phyloP scores from a whole-genome alignment of 1,140 invertebrate genomes.

The Drosophila pachea region DNA sequence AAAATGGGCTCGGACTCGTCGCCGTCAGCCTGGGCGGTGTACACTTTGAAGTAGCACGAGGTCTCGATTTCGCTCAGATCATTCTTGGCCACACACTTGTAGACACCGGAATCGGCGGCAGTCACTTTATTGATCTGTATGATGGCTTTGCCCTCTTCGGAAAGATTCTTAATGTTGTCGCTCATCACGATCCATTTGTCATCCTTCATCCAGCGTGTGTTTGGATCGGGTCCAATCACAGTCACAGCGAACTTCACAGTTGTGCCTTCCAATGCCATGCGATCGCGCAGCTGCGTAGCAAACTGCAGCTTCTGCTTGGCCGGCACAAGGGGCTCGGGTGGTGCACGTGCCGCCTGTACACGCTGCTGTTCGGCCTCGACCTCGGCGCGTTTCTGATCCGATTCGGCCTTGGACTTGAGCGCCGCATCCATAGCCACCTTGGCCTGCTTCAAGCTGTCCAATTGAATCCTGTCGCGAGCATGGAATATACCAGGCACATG shows the following conservation, averaged over 20 bases:
- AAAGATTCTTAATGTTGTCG: constrained; percentile 66
- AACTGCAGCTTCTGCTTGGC: constrained; percentile 81
- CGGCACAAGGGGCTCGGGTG: constrained; percentile 67
- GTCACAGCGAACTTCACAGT: constrained; percentile 90
- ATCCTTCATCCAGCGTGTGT: constrained; percentile 91
- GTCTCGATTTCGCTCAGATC: constrained; percentile 76
- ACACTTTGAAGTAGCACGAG: constrained; percentile 78
- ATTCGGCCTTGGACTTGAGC: constrained; percentile 67
- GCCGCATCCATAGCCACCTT: constrained; percentile 67
- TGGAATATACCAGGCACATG: constrained; percentile 75
- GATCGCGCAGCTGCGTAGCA: constrained; percentile 88
- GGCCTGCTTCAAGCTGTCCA: constrained; percentile 67
- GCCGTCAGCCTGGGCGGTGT: constrained; percentile 70
- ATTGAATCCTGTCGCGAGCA: constrained; percentile 63
- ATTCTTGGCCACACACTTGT: constrained; percentile 77
- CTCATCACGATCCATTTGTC: constrained; percentile 79
- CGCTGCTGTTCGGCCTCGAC: constrained; percentile 60
- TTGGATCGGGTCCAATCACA: constrained; percentile 89
- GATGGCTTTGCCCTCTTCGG: constrained; percentile 74
- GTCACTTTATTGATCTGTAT: constrained; percentile 64
- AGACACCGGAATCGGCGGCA: constrained; percentile 67
- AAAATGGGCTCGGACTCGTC: constrained; percentile 78
- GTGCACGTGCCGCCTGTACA: constrained; percentile 50
- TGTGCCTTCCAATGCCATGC: constrained; percentile 87
- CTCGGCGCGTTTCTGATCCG: constrained; percentile 69